Evolutionary conservation across 2,113 vertebrate genomes (phyloP).

Genomic region (Trochalopteron elliotii): DNA sequence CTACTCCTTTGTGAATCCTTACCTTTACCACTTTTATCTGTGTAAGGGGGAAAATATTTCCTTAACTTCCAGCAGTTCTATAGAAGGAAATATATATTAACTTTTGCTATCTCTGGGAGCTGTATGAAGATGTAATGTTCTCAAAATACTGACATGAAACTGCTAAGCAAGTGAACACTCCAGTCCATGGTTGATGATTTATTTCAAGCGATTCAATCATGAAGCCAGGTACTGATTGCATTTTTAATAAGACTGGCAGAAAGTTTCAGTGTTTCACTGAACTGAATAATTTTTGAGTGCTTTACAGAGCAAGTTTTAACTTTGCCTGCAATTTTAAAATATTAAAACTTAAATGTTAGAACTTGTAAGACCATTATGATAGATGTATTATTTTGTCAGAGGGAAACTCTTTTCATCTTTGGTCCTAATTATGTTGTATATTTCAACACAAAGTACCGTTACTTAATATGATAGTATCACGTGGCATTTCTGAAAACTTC

Average conservation of each 20-base stretch:
- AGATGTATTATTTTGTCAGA: not conserved
- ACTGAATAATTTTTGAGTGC: not conserved
- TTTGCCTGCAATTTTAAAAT: not conserved
- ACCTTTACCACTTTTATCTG: not conserved
- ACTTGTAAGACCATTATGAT: not conserved
- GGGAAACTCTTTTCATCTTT: not conserved
- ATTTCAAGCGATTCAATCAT: not conserved
- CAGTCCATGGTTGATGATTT: not conserved
- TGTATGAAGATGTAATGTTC: not conserved
- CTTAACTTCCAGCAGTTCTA: not conserved
- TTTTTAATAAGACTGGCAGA: conserved; percentile 10
- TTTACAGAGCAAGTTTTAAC: not conserved
- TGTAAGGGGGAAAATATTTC: not conserved
- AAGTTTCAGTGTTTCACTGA: not conserved
- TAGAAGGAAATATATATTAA: not conserved
- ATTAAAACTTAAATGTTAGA: not conserved
- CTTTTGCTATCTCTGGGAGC: not conserved
- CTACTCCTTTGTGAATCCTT: not conserved
- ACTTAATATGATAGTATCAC: not conserved
- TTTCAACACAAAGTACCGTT: not conserved
- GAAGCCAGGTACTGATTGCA: not conserved
- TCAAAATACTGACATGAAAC: not conserved
- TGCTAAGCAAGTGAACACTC: not conserved
- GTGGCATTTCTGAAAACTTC: not conserved
- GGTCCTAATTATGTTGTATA: not conserved